Conservation (phyloP, 2,113 vertebrate species). For the Burhinus oedicnemus region DNA sequence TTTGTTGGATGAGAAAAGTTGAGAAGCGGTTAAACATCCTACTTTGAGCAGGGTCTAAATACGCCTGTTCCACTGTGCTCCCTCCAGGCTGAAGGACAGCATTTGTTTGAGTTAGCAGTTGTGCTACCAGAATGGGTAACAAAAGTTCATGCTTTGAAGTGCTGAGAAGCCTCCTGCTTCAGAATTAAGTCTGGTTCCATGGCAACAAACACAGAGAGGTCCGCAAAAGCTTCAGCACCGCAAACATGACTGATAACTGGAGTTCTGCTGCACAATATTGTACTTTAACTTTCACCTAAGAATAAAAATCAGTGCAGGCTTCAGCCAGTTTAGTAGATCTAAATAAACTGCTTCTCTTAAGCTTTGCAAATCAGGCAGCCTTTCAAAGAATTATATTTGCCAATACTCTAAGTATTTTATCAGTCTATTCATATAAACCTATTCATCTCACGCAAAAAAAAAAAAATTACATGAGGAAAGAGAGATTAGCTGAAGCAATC, state of each 20-base stretch:
- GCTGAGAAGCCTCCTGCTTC: constrained; percentile 5
- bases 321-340: not conserved
- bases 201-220: constrained; percentile 38
- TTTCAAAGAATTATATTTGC: not conserved
- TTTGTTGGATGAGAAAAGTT: not conserved
- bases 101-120: not conserved
- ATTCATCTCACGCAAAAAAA: not conserved
- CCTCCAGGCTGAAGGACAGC: not conserved
- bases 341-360: not conserved
- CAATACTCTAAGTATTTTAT: not conserved
- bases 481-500: not conserved
- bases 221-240: constrained; percentile 40
- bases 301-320: not conserved
- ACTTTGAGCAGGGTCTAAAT: not conserved
- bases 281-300: not conserved
- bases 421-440: not conserved
- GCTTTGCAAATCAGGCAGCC: not conserved
- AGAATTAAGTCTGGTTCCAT: constrained; percentile 45
- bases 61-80: not conserved
- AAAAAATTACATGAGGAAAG: not conserved
- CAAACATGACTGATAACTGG: not conserved
- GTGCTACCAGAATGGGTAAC: not conserved
- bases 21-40: not conserved
- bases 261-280: not conserved
- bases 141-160: constrained; percentile 40